Base-by-base conservation (phyloP, 2,888 invertebrate species). In the Troides helena region DNA sequence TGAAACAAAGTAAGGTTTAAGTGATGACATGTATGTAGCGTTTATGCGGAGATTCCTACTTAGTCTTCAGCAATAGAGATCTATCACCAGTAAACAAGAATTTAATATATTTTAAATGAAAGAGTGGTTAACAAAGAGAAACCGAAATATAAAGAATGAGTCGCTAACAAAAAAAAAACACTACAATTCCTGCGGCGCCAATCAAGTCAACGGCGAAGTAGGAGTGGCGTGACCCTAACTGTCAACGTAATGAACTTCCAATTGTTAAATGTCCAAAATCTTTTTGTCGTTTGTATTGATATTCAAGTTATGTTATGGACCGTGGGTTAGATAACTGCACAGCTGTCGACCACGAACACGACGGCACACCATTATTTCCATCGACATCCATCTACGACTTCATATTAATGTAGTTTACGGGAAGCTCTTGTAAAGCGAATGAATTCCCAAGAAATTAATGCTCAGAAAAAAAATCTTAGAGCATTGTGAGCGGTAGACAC, bases 321-420 rank as follows among this genome's bases (percentile, higher is more conserved):
- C 81, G 79, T 76, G 83, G 79, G 85, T 80, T 84, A 75, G 81
- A 80, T 83, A 85, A 84, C 81, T 81, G 75, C 82, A 88, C 92
- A 92, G 92, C 92, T 92, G 92, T 88, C 91, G 86, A 78, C 82
- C 81, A 82, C 87, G 87, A 84, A 87, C 79, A 79, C 83, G 87
- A 86, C 86, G 85, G 82, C 78, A 77, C 81, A 78, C 83, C 83
- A 86, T 92, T 85, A 79, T 70, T 60, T 77, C 39, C 39, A 30
- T 30, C 30, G 30, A 30, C 30, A 30, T 10, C 39, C 74, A 83
- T 84, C 87, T 88, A 90, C 90, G 89, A 92, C 90, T 92, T 91
- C 89, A 92, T 91, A 92, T 90, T 90, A 92, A 90, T 84, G 89
- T 86, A 90, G 86, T 92, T 91, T 92, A 90, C 90, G 87, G 85